phyloP scores from a whole-genome alignment of 2,113 vertebrate species.

The Glaucidium brasilianum region DNA sequence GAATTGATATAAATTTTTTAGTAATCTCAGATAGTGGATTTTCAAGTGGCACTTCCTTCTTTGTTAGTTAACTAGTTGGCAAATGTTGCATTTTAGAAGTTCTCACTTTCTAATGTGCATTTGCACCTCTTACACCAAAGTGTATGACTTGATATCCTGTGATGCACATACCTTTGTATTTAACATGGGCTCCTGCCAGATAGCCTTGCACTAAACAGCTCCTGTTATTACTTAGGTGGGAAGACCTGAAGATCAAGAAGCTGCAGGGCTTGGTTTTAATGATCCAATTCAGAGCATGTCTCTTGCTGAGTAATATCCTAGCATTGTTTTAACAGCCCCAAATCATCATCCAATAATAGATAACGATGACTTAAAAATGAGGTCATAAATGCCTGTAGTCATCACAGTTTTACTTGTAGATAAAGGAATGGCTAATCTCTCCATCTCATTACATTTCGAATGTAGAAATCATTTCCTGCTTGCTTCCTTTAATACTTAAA shows the following conservation, averaged over 20 bases:
- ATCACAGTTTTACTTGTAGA: constrained; percentile 25
- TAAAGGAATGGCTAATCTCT: constrained; percentile 29
- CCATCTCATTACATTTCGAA: constrained; percentile 1
- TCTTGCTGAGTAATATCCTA: constrained; percentile 52
- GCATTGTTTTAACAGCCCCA: constrained; percentile 40
- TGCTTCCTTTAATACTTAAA: neutral
- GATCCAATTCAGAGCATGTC: neutral
- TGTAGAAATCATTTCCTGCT: constrained; percentile 25
- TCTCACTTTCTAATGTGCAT: neutral
- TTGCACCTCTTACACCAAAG: neutral
- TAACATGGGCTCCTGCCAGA: neutral
- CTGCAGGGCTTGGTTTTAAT: constrained; percentile 52
- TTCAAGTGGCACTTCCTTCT: neutral
- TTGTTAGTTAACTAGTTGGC: neutral
- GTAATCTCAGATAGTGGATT: neutral
- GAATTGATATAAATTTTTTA: neutral
- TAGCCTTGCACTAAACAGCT: neutral
- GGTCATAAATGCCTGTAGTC: constrained; percentile 34
- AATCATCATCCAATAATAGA: constrained; percentile 46
- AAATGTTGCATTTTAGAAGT: neutral
- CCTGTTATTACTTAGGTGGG: neutral
- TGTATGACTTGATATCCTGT: neutral
- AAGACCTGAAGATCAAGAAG: constrained; percentile 24
- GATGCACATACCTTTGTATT: neutral
- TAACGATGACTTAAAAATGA: constrained; percentile 26